A percentile compares a stretch with the other conserved stretches of the same genome.
Conservation (phyloP, 2,113 vertebrate species). For the Clarias macrocephalus region DNA sequence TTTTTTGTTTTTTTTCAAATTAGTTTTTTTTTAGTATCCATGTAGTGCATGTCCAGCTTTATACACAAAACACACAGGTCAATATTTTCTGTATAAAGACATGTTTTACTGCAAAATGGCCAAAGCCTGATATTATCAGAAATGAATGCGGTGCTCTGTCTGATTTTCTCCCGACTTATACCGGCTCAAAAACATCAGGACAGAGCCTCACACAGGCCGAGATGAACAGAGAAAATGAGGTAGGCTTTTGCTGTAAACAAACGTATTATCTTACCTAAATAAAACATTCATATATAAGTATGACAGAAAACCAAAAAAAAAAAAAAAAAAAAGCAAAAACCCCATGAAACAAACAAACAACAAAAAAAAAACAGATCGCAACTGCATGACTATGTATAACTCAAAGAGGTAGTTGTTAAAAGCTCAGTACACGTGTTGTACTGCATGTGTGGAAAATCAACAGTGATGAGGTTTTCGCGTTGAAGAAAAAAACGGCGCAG, state of each 20-base stretch:
- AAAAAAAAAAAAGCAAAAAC: constrained; percentile 69
- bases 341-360: constrained; percentile 73
- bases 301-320: constrained; percentile 77
- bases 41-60: background rate
- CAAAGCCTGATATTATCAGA: background rate
- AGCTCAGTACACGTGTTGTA: constrained; percentile 82
- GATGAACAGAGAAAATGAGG: constrained; percentile 85
- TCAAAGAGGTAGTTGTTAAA: constrained; percentile 97
- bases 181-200: background rate
- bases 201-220: constrained; percentile 3
- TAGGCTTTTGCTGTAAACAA: constrained; percentile 98
- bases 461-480: constrained; percentile 64
- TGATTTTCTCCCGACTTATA: background rate
- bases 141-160: background rate
- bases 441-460: constrained; percentile 75
- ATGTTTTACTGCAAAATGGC: background rate
- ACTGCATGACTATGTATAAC: constrained; percentile 77
- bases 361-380: constrained; percentile 65
- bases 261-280: constrained; percentile 59
- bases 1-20: background rate
- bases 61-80: background rate
- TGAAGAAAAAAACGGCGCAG: constrained; percentile 65
- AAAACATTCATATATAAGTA: constrained; percentile 32
- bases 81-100: background rate
- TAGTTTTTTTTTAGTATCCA: background rate